Evolutionary conservation across 2,888 invertebrate species (phyloP), one percentile per base, ranked within the genome.

Genomic region (Labia minor): DNA sequence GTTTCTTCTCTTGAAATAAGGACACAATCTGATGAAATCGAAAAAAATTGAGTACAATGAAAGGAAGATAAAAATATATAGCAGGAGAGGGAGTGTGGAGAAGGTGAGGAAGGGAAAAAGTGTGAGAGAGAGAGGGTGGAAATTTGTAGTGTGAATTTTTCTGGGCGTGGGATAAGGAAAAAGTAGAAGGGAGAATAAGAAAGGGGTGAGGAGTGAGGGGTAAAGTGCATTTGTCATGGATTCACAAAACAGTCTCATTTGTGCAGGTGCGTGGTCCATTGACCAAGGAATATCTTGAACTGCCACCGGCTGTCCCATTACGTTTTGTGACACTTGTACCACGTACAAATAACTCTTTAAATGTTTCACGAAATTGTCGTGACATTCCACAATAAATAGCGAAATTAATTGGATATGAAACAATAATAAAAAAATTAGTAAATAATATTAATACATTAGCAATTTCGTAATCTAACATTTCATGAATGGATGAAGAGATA

Each of bases 301-400:
- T 89, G 0, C 86, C 85, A 14, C 76, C 76, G 1, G 83, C 85
- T 49, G 49, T 49, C 71, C 86, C 86, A 72, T 83, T 84, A 72
- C 84, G 81, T 72, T 84, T 83, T 1, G 84, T 83, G 1, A 83
- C 81, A 0, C 83, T 83, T 4, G 78, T 76, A 6, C 80, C 78
- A 63, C 85, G 77, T 62, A 90, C 84, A 75, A 95, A 95, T 6
- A 86, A 76, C 73, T 89, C 89, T 74, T 91, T 92, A 77, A 96
- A 96, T 0, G 95, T 95, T 76, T 95, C 93, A 65, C 96, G 82
- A 77, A 96, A 96, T 76, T 92, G 93, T 33, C 92, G 81, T 33
- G 92, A 93, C 96, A 96, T 97, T 19, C 94, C 94, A 76, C 95
- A 95, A 75, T 96, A 96, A 71, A 95, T 94, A 69, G 93, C 95